phyloP scores from a whole-genome alignment of 2,797 vertebrate genomes.

The Alfaro cultratus region DNA sequence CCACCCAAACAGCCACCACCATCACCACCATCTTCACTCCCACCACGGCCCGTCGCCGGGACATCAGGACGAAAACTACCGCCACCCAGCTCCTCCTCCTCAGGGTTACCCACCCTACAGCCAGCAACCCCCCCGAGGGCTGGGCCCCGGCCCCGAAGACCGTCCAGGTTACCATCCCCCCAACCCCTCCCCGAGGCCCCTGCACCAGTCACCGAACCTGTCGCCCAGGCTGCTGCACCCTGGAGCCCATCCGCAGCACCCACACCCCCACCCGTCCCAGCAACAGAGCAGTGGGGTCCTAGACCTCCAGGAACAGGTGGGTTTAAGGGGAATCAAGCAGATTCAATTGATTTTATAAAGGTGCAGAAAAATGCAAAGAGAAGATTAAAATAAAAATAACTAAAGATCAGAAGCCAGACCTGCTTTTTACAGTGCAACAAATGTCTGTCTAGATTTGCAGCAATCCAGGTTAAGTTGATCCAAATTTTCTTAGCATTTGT shows the following conservation, averaged over 20 bases:
- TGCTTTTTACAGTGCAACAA: not conserved
- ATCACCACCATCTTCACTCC: conserved; percentile 72
- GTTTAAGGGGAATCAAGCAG: not conserved
- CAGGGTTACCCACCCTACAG: conserved; percentile 83
- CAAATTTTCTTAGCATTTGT: not conserved
- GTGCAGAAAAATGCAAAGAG: not conserved
- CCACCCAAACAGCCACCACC: conserved; percentile 66
- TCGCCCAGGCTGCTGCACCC: conserved; percentile 89
- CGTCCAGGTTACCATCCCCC: conserved; percentile 72
- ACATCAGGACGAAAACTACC: conserved; percentile 95
- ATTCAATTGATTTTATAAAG: not conserved
- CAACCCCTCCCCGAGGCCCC: conserved; percentile 89
- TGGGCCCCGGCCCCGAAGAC: conserved; percentile 60
- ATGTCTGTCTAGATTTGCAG: not conserved
- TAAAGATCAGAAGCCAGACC: not conserved
- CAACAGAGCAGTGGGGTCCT: conserved; percentile 90
- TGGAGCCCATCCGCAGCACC: conserved; percentile 66
- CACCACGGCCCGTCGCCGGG: conserved; percentile 71
- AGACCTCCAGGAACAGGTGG: conserved; percentile 96
- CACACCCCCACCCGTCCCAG: conserved; percentile 71
- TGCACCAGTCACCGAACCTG: conserved; percentile 91
- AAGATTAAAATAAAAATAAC: not conserved
- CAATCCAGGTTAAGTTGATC: not conserved
- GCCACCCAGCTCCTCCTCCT: conserved; percentile 78
- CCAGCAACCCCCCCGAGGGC: conserved; percentile 82